Evolutionary conservation across 2,113 vertebrate species (phyloP).

Genomic region (Entomyzon cyanotis): DNA sequence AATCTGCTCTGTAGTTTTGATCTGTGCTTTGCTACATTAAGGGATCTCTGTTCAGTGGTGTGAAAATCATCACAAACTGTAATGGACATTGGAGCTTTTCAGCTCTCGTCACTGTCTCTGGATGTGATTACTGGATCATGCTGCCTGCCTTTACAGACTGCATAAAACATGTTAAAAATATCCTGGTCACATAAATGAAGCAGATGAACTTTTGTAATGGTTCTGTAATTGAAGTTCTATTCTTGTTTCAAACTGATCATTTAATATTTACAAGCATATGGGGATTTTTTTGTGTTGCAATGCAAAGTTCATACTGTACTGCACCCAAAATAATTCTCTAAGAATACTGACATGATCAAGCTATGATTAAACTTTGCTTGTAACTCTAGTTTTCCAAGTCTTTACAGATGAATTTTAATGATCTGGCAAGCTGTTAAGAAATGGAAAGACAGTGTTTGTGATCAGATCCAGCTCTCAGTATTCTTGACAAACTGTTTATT

Average conservation of each 20-base stretch:
- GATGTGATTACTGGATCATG: background rate
- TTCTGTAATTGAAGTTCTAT: conserved; percentile 19
- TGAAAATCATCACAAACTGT: background rate
- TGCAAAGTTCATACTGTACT: conserved; percentile 1
- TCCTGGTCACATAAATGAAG: background rate
- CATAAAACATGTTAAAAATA: conserved; percentile 48
- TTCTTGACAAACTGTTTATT: background rate
- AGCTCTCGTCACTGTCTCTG: background rate
- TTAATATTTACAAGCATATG: conserved; percentile 35
- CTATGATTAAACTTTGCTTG: conserved; percentile 6
- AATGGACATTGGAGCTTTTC: background rate
- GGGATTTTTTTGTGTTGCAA: background rate
- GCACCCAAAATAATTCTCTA: conserved; percentile 36
- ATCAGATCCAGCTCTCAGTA: background rate
- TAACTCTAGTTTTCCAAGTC: background rate
- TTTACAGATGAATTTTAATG: background rate
- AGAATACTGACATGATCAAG: conserved; percentile 21
- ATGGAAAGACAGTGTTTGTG: background rate
- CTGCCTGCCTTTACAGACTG: background rate
- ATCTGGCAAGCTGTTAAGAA: conserved; percentile 16
- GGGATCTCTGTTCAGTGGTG: background rate
- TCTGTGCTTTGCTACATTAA: background rate
- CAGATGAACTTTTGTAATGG: background rate
- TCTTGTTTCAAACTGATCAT: background rate
- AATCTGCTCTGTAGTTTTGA: background rate